Evolutionary conservation across 2,888 invertebrate species (phyloP).

Genomic region (Eupithecia vulgata): DNA sequence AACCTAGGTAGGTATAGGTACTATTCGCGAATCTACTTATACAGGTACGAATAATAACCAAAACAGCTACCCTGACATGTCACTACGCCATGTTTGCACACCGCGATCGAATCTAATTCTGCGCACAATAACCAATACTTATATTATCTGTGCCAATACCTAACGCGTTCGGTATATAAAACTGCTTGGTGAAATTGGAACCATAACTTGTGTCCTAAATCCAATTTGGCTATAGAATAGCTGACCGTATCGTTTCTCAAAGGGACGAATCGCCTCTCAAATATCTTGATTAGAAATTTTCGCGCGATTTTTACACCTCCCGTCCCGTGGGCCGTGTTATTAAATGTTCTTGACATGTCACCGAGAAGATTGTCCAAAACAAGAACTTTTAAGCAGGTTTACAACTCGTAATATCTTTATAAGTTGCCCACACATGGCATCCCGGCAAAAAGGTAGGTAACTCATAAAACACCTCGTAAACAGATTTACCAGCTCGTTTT

Average conservation of each 20-base stretch:
- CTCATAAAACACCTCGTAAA: conserved; percentile 31
- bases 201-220: neutral
- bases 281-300: neutral
- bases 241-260: neutral
- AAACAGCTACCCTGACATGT: too few relatives aligned
- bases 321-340: neutral
- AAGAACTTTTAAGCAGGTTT: neutral
- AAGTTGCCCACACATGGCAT: neutral
- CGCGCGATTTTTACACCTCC: neutral
- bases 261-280: neutral
- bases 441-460: conserved; percentile 5
- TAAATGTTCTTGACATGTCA: neutral
- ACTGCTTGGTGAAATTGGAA: neutral
- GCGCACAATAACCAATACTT: neutral
- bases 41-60: neutral
- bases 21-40: neutral
- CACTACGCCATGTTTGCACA: too few relatives aligned
- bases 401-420: neutral
- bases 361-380: neutral
- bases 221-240: neutral
- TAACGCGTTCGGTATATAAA: neutral
- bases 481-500: conserved; percentile 34
- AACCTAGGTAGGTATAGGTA: too few relatives aligned
- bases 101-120: neutral
- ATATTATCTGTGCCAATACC: too few relatives aligned